A percentile compares a stretch with the other conserved stretches of the same genome.
Evolutionary conservation across 2,797 vertebrate genomes (phyloP).

Genomic region (Esox masquinongy): DNA sequence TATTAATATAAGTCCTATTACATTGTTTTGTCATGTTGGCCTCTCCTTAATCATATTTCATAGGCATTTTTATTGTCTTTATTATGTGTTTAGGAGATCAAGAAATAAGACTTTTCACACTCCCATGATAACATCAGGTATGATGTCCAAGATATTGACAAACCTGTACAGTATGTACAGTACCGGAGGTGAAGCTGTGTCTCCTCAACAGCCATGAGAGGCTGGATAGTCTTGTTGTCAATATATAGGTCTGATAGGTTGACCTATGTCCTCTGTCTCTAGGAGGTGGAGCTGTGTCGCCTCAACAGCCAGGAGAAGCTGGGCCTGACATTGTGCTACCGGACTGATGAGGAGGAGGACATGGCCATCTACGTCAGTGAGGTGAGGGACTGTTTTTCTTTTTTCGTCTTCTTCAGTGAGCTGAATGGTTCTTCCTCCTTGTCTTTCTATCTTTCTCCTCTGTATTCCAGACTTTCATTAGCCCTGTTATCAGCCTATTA

Average conservation of each 20-base stretch:
- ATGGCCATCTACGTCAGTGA: constrained; percentile 92
- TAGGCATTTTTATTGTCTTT: no score
- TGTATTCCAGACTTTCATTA: no score
- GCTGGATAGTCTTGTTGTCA: constrained; percentile 60
- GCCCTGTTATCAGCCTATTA: no score
- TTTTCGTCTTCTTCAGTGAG: background rate
- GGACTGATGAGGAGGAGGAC: constrained; percentile 96
- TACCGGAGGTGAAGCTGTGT: background rate
- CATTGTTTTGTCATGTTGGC: no score
- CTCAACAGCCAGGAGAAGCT: constrained; percentile 92
- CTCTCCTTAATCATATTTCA: no score
- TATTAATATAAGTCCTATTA: no score
- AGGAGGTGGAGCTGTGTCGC: constrained; percentile 94
- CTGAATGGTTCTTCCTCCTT: background rate
- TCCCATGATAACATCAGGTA: no score
- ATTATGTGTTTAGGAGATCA: no score
- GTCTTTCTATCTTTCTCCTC: no score
- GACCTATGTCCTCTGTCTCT: background rate
- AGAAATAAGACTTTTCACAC: no score
- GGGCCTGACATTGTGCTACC: constrained; percentile 94
- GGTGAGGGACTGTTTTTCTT: constrained; percentile 71
- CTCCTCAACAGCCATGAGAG: constrained; percentile 91
- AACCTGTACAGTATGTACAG: no score
- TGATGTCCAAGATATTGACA: no score
- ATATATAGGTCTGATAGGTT: background rate